Conservation (phyloP, 2,113 vertebrate genomes). For the Amphiprion percula region DNA sequence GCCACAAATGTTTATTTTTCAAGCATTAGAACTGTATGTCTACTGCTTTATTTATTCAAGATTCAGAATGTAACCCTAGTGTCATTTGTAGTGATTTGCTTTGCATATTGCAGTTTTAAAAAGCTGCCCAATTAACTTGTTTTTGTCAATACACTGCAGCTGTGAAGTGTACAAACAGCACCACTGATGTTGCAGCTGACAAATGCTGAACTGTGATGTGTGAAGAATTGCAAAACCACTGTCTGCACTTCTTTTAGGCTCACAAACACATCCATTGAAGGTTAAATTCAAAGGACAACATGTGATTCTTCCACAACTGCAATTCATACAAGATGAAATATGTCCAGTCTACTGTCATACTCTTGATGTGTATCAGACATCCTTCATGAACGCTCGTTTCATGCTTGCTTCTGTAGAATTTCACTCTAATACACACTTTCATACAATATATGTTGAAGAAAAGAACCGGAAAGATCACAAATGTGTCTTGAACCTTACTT, state of each 20-base stretch:
- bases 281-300: conserved; percentile 7
- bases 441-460: too few relatives aligned
- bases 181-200: not conserved
- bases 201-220: not conserved
- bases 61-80: not conserved
- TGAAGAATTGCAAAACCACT: not conserved
- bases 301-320: conserved; percentile 24
- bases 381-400: too few relatives aligned
- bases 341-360: too few relatives aligned
- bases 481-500: too few relatives aligned
- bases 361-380: too few relatives aligned
- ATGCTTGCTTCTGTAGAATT: too few relatives aligned
- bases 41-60: not conserved
- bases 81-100: not conserved
- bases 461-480: too few relatives aligned
- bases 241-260: not conserved
- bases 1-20: conserved; percentile 10
- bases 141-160: conserved; percentile 4
- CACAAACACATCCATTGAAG: conserved; percentile 7
- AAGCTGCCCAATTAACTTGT: not conserved
- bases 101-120: not conserved
- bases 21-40: not conserved
- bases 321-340: not conserved
- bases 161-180: conserved; percentile 3
- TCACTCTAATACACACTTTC: too few relatives aligned